A percentile compares a stretch with the other conserved stretches of the same genome.
Evolutionary conservation across 2,888 invertebrate species (phyloP).

Genomic region (Melinaea menophilus): DNA sequence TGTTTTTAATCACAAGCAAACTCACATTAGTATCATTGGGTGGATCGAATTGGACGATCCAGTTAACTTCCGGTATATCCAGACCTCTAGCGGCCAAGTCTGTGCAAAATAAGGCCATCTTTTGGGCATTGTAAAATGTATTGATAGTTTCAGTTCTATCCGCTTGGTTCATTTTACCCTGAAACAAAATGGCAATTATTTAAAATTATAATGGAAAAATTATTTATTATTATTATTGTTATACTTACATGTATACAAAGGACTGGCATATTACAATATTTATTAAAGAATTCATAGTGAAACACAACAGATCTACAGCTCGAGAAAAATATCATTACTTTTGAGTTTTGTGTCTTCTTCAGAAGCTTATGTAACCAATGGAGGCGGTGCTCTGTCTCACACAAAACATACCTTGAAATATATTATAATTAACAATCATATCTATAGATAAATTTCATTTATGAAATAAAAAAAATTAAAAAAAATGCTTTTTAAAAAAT

Average conservation of each 20-base stretch:
- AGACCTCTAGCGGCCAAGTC: slow-evolving; percentile 98
- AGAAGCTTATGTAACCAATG: slow-evolving; percentile 96
- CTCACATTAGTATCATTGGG: slow-evolving; percentile 97
- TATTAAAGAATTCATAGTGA: slow-evolving; percentile 92
- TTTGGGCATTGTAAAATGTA: slow-evolving; percentile 94
- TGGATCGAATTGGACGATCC: slow-evolving; percentile 99
- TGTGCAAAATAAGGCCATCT: slow-evolving; percentile 95
- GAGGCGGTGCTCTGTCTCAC: slow-evolving; percentile 94
- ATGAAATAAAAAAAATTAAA: too few species aligned
- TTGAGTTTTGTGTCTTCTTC: slow-evolving; percentile 94
- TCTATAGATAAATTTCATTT: too few species aligned
- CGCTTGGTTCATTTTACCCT: slow-evolving; percentile 99
- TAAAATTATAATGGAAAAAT: not conserved
- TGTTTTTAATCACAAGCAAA: slow-evolving; percentile 12
- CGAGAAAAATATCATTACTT: slow-evolving; percentile 97
- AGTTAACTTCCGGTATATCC: slow-evolving; percentile 98
- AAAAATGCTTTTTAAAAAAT: too few species aligned
- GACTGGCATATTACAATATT: slow-evolving; percentile 92
- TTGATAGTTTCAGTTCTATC: slow-evolving; percentile 97
- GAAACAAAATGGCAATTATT: not conserved
- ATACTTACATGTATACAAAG: slow-evolving; percentile 95
- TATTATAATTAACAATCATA: slow-evolving; percentile 2
- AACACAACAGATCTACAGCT: slow-evolving; percentile 98
- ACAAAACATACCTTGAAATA: slow-evolving; percentile 87
- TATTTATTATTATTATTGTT: slow-evolving; percentile 9